Percentiles rank a stretch among this genome's conserved stretches.
Evolutionary conservation across 1,140 invertebrate species (phyloP).

Genomic region (Adelges cooleyi): DNA sequence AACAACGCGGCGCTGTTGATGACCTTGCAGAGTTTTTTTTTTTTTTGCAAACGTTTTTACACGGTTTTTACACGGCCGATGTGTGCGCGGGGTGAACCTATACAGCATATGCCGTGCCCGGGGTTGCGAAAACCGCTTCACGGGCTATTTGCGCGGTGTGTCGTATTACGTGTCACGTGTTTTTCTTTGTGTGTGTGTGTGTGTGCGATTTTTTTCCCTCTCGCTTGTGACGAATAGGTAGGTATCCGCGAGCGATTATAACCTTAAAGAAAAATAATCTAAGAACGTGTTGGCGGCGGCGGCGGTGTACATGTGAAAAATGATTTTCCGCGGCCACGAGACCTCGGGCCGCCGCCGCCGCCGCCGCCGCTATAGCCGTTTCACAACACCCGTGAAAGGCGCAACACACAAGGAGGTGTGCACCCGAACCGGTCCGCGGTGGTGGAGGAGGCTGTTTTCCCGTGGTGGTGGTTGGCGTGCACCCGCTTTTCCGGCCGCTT

Average conservation of each 20-base stretch:
- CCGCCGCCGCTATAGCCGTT: not conserved
- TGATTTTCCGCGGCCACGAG: slow-evolving; percentile 23
- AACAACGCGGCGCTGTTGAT: not conserved
- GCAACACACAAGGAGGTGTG: too few relatives aligned
- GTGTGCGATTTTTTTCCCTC: not conserved
- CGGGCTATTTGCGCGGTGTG: slow-evolving; percentile 17
- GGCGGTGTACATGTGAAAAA: slow-evolving; percentile 19
- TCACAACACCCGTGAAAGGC: too few relatives aligned
- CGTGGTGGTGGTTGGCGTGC: too few relatives aligned
- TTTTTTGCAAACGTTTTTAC: not conserved
- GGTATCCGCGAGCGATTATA: slow-evolving; percentile 6
- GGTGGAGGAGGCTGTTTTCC: not conserved
- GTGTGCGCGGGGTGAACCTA: too few relatives aligned
- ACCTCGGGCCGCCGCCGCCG: not conserved
- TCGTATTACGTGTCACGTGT: not conserved
- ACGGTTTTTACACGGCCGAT: not conserved
- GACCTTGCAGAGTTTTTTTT: not conserved
- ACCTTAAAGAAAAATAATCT: slow-evolving; percentile 10
- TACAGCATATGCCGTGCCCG: not conserved
- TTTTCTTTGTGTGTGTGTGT: not conserved
- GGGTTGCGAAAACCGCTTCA: slow-evolving; percentile 26
- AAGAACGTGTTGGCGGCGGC: too few relatives aligned
- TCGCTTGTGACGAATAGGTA: slow-evolving; percentile 13
- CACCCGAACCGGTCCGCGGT: not conserved
- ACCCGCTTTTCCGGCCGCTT: slow-evolving; percentile 17